Evolutionary conservation across 2,797 vertebrate genomes (phyloP).

Genomic region (Sebastes matsubarae): DNA sequence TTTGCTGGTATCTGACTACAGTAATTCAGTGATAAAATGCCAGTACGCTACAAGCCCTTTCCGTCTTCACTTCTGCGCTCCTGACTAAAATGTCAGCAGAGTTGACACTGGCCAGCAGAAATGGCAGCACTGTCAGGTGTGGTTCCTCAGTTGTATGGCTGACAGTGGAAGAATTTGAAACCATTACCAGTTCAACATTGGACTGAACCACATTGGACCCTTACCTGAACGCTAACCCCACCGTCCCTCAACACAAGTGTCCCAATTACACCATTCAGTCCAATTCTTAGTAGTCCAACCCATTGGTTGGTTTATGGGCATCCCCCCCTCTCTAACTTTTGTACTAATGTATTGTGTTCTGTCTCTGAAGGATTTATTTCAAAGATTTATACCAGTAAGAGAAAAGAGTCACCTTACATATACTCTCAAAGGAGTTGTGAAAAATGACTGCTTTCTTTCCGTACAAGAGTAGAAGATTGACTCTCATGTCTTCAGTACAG

Average conservation of each 20-base stretch:
- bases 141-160: neutral
- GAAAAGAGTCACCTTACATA: neutral
- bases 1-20: neutral
- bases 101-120: neutral
- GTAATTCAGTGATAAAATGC: neutral
- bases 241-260: neutral
- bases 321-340: neutral
- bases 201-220: neutral
- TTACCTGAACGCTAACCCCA: neutral
- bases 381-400: neutral
- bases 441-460: too few relatives aligned
- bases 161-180: neutral
- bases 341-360: neutral
- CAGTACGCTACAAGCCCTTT: neutral
- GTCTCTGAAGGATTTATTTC: neutral
- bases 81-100: neutral
- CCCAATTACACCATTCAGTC: neutral
- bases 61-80: neutral
- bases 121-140: neutral
- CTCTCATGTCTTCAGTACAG: too few relatives aligned
- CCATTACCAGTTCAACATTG: neutral
- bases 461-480: too few relatives aligned
- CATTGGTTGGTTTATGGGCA: neutral
- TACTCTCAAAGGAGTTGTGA: too few relatives aligned
- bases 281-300: neutral